Evolutionary conservation across 2,888 invertebrate species (phyloP), one percentile per base, ranked within the genome.

Genomic region (Mimumesa dahlbomi): DNA sequence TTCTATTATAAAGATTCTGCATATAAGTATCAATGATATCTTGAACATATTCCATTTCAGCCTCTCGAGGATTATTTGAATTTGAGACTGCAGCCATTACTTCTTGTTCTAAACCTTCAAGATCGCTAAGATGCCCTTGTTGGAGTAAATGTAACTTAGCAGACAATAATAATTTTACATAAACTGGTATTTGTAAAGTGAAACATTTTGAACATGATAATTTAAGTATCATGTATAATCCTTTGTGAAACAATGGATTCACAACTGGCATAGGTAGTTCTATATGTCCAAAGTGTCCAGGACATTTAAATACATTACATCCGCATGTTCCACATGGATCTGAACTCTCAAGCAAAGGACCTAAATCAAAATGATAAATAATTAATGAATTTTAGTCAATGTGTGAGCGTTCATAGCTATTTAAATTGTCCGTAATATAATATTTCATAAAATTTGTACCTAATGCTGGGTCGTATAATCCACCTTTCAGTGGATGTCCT

Each of bases 221-320:
- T 71, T 93, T 92, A 52, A 96, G 90, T 6, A 97, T 87, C 0
- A 91, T 92, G 58, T 92, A 92, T 14, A 98, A 91, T 25, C 93
- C 91, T 84, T 94, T 94, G 72, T 95, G 94, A 84, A 97, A 97
- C 46, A 99, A 86, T 0, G 99, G 98, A 91, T 99, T 98, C 62
- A 96, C 94, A 0, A 97, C 95, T 0, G 97, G 94, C 9, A 98
- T 90, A 0, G 97, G 96, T 0, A 99, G 90, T 76, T 95, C 95
- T 72, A 99, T 97, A 86, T 98, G 97, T 0, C 99, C 99, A 89
- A 97, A 94, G 90, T 99, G 99, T 0, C 99, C 99, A 0, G 95
- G 93, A n/a, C 34, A 34, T 34, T n/a, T 34, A n/a, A 34, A 34
- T n/a, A 34, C 34, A n/a, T 34, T 34, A 75, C 93, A 92, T 7